phyloP scores from a whole-genome alignment of 2,113 vertebrate species.

The Saccopteryx bilineata region DNA sequence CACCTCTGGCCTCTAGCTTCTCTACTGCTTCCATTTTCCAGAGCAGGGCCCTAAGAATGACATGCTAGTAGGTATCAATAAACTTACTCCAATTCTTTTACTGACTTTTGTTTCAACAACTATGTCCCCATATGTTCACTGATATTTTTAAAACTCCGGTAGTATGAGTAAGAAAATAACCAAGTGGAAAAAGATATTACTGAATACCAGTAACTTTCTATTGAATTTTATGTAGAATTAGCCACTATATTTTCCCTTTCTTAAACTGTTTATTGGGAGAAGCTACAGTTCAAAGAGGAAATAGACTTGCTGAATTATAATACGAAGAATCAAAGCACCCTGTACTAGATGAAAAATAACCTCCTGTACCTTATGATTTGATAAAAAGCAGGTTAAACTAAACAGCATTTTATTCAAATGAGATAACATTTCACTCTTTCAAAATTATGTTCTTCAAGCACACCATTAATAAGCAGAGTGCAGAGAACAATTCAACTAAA shows the following conservation, averaged over 20 bases:
- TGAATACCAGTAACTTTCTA: constrained; percentile 13
- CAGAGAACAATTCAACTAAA: constrained; percentile 84
- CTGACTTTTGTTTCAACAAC: constrained; percentile 55
- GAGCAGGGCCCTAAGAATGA: background rate
- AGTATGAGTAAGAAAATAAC: constrained; percentile 28
- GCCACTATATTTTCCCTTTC: constrained; percentile 55
- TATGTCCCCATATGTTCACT: background rate
- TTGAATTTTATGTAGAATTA: constrained; percentile 60
- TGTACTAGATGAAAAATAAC: constrained; percentile 77
- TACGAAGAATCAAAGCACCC: constrained; percentile 75
- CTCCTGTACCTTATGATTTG: constrained; percentile 73
- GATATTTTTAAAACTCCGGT: constrained; percentile 34
- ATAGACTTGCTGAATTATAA: constrained; percentile 74
- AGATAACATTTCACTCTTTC: constrained; percentile 80
- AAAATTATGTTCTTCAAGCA: constrained; percentile 80
- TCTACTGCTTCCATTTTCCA: background rate
- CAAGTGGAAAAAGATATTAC: constrained; percentile 4
- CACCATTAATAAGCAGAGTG: constrained; percentile 77
- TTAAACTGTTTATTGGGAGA: constrained; percentile 68
- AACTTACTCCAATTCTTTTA: constrained; percentile 17
- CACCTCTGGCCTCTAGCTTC: background rate
- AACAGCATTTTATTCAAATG: constrained; percentile 84
- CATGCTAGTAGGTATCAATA: constrained; percentile 15
- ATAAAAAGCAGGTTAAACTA: constrained; percentile 80
- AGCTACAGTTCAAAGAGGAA: constrained; percentile 70